Evolutionary conservation across 2,888 invertebrate genomes (phyloP).

Genomic region (Spilarctia lutea): DNA sequence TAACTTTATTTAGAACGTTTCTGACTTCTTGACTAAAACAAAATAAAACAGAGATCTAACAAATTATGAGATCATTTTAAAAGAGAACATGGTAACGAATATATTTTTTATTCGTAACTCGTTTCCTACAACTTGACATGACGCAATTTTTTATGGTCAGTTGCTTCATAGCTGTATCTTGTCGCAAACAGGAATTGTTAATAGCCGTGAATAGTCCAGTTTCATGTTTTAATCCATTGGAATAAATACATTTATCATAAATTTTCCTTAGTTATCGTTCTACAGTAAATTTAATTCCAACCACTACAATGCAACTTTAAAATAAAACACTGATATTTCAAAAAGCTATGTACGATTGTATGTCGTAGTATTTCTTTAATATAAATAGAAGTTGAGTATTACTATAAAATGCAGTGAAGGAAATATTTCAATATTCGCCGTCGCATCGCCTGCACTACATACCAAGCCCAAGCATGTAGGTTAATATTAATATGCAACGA

Average conservation of each 20-base stretch:
- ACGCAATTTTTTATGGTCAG: slow-evolving; percentile 17
- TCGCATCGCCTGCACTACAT: slow-evolving; percentile 21
- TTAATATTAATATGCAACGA: slow-evolving; percentile 24
- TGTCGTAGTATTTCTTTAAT: neutral
- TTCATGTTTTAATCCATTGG: neutral
- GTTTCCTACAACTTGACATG: slow-evolving; percentile 19
- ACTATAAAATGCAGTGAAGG: neutral
- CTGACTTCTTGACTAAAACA: neutral
- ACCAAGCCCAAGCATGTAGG: slow-evolving; percentile 24
- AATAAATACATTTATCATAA: neutral
- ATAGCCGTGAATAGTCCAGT: neutral
- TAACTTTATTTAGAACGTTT: neutral
- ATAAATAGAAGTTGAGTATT: neutral
- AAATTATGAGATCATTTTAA: neutral
- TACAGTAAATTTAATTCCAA: neutral
- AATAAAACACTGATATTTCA: neutral
- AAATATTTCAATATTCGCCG: neutral
- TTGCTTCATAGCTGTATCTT: neutral
- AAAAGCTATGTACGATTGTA: neutral
- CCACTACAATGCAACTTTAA: neutral
- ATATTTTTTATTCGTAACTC: neutral
- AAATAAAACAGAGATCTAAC: neutral
- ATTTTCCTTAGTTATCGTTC: neutral
- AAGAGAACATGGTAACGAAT: neutral
- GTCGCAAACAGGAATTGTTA: neutral